Percentiles rank a stretch among this genome's conserved stretches.
phyloP scores from a whole-genome alignment of 2,797 vertebrate genomes.

The Squalus acanthias region DNA sequence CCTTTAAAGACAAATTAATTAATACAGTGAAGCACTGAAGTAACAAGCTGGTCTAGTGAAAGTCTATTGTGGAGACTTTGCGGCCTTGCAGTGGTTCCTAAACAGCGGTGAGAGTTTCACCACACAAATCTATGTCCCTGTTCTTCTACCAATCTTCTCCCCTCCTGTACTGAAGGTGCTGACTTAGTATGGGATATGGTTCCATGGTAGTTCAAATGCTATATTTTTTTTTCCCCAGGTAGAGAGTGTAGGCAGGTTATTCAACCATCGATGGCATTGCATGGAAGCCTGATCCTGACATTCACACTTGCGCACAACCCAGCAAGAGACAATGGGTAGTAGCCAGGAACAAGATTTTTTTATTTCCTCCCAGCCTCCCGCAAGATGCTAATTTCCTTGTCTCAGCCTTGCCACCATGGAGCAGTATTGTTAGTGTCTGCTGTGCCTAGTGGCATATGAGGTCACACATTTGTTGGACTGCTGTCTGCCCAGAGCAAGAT shows the following conservation, averaged over 20 bases:
- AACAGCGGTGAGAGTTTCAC: neutral
- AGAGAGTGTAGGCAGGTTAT: neutral
- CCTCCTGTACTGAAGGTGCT: neutral
- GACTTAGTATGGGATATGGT: neutral
- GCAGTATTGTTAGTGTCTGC: neutral
- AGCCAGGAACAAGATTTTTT: neutral
- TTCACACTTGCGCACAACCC: neutral
- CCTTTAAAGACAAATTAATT: conserved; percentile 33
- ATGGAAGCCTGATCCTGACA: neutral
- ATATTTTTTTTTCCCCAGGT: neutral
- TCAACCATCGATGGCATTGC: neutral
- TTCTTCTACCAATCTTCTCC: neutral
- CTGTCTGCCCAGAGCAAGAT: neutral
- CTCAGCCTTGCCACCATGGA: neutral
- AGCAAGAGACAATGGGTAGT: neutral
- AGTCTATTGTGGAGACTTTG: neutral
- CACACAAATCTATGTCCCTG: neutral
- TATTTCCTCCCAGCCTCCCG: neutral
- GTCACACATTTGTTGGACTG: neutral
- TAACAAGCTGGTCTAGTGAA: neutral
- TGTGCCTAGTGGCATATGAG: neutral
- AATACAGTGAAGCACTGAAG: neutral
- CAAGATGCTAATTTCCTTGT: neutral
- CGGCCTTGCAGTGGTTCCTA: neutral
- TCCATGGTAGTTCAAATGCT: neutral